Base-by-base conservation (phyloP, 2,113 vertebrate species). In the Bubo bubo region DNA sequence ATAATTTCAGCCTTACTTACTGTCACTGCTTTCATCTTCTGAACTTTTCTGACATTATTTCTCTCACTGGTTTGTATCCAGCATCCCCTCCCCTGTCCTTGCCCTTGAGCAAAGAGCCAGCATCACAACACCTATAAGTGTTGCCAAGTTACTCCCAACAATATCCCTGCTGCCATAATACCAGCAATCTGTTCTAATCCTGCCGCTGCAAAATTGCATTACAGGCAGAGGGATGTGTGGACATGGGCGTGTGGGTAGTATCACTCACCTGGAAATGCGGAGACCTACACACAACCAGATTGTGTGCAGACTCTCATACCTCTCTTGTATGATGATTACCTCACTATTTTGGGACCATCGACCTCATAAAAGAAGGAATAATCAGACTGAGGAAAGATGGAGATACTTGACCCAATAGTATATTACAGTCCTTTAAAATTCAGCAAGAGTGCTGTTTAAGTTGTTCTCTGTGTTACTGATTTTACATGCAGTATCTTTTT, bases 61-160 rank as follows among this genome's bases (percentile, higher is more conserved):
- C 91, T 97, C 83, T 96, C 67, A 82, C 55, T 93, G 93, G 84
- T 97, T 97, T 83, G 71, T 87, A 79, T 97, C 96, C 96, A 95
- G 94, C 96, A 96, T 95, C 95, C 95, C 94, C 91, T 97, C 85
- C 62, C n/a, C 81, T 98, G 91, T 97, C 95, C 97, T 98, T 98
- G 98, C 96, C 98, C 98, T 98, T 98, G 97, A 98, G 97, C 93
- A 95, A 97, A 97, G 84, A 98, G 93, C 92, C 95, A 96, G 96
- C 70, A 20, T 98, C 97, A 98, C 95, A 98, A 97, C 96, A 97
- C 92, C 95, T 97, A 70, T 4, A 20, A 98, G 84, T 70, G 84
- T 83, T 98, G 98, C 98, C 98, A 98, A 98, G 96, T 94, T 98
- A 96, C 96, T 97, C 97, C 95, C 90, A 95, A 98, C 97, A 98